phyloP scores from a whole-genome alignment of 53 echinoderm and acorn worm genomes.

The Holothuria scabra region DNA sequence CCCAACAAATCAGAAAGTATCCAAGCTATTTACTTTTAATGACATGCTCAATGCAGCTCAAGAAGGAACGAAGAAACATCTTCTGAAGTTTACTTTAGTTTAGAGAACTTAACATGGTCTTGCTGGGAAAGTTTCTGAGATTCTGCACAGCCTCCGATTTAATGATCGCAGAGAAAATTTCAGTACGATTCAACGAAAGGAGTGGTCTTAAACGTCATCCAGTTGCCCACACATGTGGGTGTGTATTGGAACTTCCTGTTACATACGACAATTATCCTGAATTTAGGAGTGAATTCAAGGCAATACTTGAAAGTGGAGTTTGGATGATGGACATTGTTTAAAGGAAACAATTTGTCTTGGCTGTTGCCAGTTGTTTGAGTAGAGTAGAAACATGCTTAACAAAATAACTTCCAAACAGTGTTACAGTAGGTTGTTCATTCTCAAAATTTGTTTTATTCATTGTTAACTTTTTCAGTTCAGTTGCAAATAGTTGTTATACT shows the following conservation, averaged over 20 bases:
- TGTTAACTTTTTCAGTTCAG: no score
- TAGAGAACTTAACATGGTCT: not conserved
- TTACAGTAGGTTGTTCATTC: not conserved
- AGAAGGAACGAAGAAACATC: slow-evolving; percentile 3
- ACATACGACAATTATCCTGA: slow-evolving; percentile 55
- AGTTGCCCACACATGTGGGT: slow-evolving; percentile 62
- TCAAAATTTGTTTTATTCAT: no score
- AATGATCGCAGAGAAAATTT: slow-evolving; percentile 37
- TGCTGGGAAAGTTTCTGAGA: slow-evolving; percentile 47
- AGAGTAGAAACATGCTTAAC: no score
- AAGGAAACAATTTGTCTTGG: not conserved
- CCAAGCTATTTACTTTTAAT: not conserved
- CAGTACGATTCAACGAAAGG: slow-evolving; percentile 44
- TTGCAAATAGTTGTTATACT: no score
- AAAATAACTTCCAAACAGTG: no score
- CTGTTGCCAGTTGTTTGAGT: no score
- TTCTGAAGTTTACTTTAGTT: not conserved
- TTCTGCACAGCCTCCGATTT: slow-evolving; percentile 49
- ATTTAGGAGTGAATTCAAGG: slow-evolving; percentile 62
- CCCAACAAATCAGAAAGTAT: slow-evolving; percentile 3
- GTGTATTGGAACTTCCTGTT: slow-evolving; percentile 49
- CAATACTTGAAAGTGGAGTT: slow-evolving; percentile 49
- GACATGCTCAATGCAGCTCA: not conserved
- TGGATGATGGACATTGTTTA: slow-evolving; percentile 69
- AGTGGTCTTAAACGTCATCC: slow-evolving; percentile 49